These are phyloP conservation scores for Pteropus rufus DNA, from an alignment of 2,797 vertebrate species.

Conservation along the genomic window DNA sequence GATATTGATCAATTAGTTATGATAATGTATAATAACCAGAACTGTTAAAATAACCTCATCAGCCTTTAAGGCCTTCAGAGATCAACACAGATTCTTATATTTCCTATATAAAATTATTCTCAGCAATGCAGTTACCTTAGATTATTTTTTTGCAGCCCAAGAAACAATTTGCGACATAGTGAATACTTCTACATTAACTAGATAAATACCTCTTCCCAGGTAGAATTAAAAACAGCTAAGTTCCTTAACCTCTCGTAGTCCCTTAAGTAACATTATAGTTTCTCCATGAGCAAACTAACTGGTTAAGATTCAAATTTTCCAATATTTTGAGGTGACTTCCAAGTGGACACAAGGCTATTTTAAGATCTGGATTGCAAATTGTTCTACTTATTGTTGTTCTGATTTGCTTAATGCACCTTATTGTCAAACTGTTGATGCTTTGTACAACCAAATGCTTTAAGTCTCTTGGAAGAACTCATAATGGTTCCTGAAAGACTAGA, in stretches of 20 bases:
- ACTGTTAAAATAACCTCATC: not conserved
- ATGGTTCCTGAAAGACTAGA: not conserved
- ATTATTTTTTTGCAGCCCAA: not conserved
- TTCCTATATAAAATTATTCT: not conserved
- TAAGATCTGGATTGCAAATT: not conserved
- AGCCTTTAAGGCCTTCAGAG: not conserved
- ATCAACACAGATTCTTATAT: not conserved
- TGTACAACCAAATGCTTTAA: not conserved
- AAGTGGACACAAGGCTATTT: not conserved
- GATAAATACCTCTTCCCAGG: not conserved
- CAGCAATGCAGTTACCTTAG: not conserved
- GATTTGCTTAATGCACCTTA: not conserved
- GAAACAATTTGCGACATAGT: not conserved
- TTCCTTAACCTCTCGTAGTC: not conserved
- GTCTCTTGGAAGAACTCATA: not conserved
- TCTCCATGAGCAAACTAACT: not conserved
- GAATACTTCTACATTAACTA: not conserved
- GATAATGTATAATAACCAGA: not conserved
- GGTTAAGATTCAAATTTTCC: not conserved
- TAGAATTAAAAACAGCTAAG: not conserved
- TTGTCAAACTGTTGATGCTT: not conserved
- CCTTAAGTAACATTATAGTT: not conserved
- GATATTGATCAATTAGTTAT: not conserved
- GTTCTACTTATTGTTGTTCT: not conserved
- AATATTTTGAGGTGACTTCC: not conserved